These are phyloP conservation scores for Choloepus didactylus DNA, from an alignment of 2,797 vertebrate genomes.

Conservation along the genomic window DNA sequence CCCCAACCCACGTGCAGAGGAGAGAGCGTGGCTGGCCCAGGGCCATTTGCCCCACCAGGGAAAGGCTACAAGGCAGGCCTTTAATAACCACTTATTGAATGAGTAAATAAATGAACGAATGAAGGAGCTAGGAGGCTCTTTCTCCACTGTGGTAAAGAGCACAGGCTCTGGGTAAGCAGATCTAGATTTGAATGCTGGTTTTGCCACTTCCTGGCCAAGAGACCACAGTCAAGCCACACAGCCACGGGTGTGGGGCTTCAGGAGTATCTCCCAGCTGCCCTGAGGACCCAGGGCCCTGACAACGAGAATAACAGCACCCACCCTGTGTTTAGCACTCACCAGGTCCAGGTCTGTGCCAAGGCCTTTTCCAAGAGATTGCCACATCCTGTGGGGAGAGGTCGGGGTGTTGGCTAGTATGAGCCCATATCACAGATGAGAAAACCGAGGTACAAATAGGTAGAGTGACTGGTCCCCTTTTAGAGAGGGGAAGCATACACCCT, in stretches of 20 bases:
- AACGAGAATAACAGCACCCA: background rate
- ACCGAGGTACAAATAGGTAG: background rate
- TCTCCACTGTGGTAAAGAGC: background rate
- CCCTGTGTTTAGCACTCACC: accelerated
- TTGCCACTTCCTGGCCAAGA: background rate
- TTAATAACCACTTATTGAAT: background rate
- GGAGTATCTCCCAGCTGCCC: background rate
- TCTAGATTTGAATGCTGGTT: no score
- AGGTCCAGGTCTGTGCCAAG: accelerated
- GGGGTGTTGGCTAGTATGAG: background rate
- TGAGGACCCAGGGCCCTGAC: background rate
- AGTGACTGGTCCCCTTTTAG: background rate
- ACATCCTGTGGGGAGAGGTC: no score
- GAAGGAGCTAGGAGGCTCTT: background rate
- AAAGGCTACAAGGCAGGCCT: background rate
- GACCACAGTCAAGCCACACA: background rate
- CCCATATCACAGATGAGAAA: background rate
- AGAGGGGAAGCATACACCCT: background rate
- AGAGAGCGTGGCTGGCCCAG: background rate
- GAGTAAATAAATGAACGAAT: background rate
- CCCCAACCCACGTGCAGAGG: background rate
- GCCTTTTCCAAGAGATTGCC: background rate
- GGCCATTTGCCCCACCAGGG: background rate
- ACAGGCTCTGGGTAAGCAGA: background rate
- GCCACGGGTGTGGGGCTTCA: background rate